phyloP scores from a whole-genome alignment of 2,113 vertebrate genomes.

The Glaucidium brasilianum region DNA sequence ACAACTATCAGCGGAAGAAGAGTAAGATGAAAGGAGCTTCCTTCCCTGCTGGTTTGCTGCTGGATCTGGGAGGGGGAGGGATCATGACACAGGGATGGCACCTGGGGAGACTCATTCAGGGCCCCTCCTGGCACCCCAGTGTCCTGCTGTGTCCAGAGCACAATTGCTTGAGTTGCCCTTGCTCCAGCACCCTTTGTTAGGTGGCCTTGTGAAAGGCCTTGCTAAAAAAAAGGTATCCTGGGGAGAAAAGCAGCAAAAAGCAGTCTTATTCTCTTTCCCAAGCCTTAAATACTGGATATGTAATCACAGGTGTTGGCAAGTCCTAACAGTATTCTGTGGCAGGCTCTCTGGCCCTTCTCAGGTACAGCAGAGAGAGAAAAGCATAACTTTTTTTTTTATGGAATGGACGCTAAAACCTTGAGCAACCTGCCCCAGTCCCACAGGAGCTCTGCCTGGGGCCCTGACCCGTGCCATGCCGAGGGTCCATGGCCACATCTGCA shows the following conservation, averaged over 20 bases:
- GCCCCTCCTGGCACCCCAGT: not conserved
- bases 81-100: rapidly evolving
- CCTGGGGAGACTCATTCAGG: not conserved
- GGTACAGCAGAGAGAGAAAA: not conserved
- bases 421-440: not conserved
- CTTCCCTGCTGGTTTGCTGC: not conserved
- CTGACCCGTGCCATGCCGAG: not conserved
- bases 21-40: slow-evolving; percentile 65
- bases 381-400: rapidly evolving
- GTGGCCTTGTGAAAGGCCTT: not conserved
- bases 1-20: slow-evolving; percentile 75
- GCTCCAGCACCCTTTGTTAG: not conserved
- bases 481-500: not conserved
- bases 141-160: not conserved
- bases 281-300: not conserved
- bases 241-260: not conserved
- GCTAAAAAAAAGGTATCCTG: not conserved
- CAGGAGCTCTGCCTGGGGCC: not conserved
- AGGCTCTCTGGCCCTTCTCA: not conserved
- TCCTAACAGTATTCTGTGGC: not conserved
- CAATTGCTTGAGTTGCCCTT: not conserved
- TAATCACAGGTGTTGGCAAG: not conserved
- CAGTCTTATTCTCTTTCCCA: not conserved
- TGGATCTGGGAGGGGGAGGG: not conserved
- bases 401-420: not conserved